These are phyloP conservation scores for Tauraco hartlaubi DNA, from an alignment of 2,797 vertebrate species.

Conservation along the genomic window DNA sequence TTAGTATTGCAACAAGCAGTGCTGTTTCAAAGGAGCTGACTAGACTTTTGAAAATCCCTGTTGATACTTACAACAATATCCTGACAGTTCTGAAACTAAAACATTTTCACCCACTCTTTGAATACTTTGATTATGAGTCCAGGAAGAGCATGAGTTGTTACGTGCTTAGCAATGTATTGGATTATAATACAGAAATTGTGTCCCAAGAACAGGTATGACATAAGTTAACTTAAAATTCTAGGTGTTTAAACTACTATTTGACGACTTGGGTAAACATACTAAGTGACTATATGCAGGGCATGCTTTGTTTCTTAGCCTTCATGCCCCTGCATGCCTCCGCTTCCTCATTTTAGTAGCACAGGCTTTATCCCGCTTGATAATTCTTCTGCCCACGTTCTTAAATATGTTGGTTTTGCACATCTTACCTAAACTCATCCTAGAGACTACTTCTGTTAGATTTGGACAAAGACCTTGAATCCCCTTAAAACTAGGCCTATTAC, in stretches of 20 bases:
- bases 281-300: background rate
- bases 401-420: background rate
- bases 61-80: conserved; percentile 97
- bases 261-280: background rate
- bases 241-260: background rate
- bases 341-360: background rate
- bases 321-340: background rate
- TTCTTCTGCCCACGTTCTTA: background rate
- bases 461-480: background rate
- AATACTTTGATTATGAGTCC: conserved; percentile 98
- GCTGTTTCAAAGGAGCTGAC: conserved; percentile 98
- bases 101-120: conserved; percentile 96
- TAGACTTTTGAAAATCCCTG: conserved; percentile 95
- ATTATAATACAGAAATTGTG: conserved; percentile 94
- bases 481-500: background rate
- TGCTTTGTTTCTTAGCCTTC: background rate
- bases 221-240: background rate
- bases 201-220: conserved; percentile 94
- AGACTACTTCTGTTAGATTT: background rate
- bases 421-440: background rate
- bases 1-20: conserved; percentile 96
- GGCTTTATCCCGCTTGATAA: background rate
- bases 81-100: conserved; percentile 96
- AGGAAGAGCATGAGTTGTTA: conserved; percentile 99
- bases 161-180: conserved; percentile 94